These are phyloP conservation scores for Hypena proboscidalis DNA, from an alignment of 2,888 invertebrate genomes.

Conservation along the genomic window DNA sequence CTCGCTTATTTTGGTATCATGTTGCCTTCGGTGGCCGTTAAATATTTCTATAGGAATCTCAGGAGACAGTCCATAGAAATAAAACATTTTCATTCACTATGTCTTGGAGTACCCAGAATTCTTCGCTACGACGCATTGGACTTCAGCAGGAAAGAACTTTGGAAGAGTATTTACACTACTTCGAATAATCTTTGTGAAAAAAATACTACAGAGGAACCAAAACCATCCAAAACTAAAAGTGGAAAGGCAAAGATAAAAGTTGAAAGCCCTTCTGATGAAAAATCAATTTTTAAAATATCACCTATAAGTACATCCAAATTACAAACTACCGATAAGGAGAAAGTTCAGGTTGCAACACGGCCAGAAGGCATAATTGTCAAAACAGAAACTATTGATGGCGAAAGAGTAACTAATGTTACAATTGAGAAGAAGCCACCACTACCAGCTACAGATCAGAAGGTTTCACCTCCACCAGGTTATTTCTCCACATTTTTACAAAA, in stretches of 20 bases:
- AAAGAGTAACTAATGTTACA: slow-evolving; percentile 76
- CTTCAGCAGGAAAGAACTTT: slow-evolving; percentile 39
- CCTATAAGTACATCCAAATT: no score
- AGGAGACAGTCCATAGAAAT: slow-evolving; percentile 61
- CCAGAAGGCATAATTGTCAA: slow-evolving; percentile 74
- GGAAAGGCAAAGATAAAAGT: not conserved
- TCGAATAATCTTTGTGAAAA: slow-evolving; percentile 63
- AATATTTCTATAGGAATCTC: slow-evolving; percentile 68
- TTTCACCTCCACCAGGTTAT: slow-evolving; percentile 57
- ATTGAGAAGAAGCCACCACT: slow-evolving; percentile 63
- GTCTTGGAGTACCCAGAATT: slow-evolving; percentile 47
- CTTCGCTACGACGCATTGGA: slow-evolving; percentile 48
- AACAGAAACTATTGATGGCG: slow-evolving; percentile 68
- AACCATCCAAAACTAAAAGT: not conserved
- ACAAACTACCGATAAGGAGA: no score
- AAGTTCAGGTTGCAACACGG: no score
- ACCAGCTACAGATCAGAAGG: slow-evolving; percentile 24
- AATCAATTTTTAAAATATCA: no score
- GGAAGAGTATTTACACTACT: slow-evolving; percentile 60
- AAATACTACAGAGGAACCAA: slow-evolving; percentile 18
- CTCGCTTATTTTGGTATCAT: slow-evolving; percentile 56
- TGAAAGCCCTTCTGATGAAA: not conserved
- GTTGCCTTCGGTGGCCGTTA: slow-evolving; percentile 68
- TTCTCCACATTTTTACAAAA: not conserved
- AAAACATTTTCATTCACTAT: slow-evolving; percentile 62